Percentiles rank a stretch among this genome's conserved stretches.
phyloP scores from a whole-genome alignment of 2,888 invertebrate species.

The Tiphia femorata region DNA sequence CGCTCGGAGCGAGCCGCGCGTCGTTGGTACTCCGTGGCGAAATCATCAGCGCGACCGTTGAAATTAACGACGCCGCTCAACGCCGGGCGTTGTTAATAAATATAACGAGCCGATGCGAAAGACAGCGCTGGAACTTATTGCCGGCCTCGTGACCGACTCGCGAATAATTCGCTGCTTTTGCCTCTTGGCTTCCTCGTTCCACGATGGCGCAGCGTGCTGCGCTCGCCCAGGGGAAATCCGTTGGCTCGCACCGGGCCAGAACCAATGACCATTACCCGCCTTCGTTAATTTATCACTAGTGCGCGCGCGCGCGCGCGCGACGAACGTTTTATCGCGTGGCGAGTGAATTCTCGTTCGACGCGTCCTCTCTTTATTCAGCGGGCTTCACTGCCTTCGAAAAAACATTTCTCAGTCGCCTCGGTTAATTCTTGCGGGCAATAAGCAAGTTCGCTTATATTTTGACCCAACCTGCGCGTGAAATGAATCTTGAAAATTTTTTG shows the following conservation, averaged over 20 bases:
- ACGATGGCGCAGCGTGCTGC: not conserved
- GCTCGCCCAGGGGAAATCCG: not conserved
- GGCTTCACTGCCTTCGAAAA: too few relatives aligned
- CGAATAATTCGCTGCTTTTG: slow-evolving; percentile 18
- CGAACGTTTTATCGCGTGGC: too few relatives aligned
- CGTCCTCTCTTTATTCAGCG: not conserved
- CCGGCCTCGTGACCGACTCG: slow-evolving; percentile 13
- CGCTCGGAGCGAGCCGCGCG: not conserved
- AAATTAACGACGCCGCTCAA: slow-evolving; percentile 6
- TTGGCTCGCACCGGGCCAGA: too few relatives aligned
- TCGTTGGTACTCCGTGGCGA: too few relatives aligned
- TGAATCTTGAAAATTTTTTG: too few relatives aligned
- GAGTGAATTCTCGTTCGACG: not conserved
- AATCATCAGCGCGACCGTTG: slow-evolving; percentile 9
- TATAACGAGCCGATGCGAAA: slow-evolving; percentile 17
- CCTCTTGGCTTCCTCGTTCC: not conserved
- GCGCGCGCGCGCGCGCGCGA: too few relatives aligned
- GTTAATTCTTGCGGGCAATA: too few relatives aligned
- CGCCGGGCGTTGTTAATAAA: slow-evolving; percentile 6
- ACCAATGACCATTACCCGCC: too few relatives aligned
- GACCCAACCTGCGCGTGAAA: too few relatives aligned
- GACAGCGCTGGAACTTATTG: slow-evolving; percentile 23
- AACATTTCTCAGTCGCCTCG: too few relatives aligned
- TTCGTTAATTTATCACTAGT: too few relatives aligned
- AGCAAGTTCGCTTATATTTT: too few relatives aligned